These are phyloP conservation scores for Diplogasteroides magnus DNA, from an alignment of 1,140 invertebrate species.

Conservation along the genomic window DNA sequence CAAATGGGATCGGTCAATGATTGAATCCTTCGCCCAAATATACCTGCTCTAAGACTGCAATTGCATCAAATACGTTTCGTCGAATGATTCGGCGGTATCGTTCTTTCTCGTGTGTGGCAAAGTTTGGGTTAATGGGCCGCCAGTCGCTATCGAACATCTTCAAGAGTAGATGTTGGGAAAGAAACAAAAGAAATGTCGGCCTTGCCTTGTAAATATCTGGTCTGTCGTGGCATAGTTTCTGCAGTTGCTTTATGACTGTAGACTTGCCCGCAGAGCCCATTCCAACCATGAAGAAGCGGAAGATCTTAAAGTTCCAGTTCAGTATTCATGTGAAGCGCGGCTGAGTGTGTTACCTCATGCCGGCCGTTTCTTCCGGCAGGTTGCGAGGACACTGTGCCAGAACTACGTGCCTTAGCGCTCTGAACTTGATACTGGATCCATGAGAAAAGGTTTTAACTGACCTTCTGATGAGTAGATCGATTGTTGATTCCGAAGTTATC, in stretches of 20 bases:
- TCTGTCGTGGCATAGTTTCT: constrained; percentile 33
- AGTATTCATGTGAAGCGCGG: too few species aligned
- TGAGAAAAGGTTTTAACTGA: too few species aligned
- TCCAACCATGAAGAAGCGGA: constrained; percentile 45
- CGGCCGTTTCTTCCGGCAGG: too few species aligned
- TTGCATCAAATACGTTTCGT: not conserved
- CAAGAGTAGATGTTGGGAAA: not conserved
- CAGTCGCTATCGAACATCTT: not conserved
- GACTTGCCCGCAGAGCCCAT: constrained; percentile 44
- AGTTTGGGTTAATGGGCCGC: not conserved
- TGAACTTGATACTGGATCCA: too few species aligned
- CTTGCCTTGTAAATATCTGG: constrained; percentile 26
- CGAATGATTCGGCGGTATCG: not conserved
- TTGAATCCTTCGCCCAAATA: not conserved
- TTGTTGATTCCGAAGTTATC: too few species aligned
- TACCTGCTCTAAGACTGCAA: not conserved
- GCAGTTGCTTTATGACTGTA: constrained; percentile 38
- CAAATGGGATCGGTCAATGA: not conserved
- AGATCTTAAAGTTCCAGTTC: too few species aligned
- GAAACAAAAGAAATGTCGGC: not conserved
- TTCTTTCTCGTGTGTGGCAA: not conserved
- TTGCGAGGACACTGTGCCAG: too few species aligned
- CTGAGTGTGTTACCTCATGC: too few species aligned
- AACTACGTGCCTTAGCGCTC: too few species aligned
- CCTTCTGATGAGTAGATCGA: too few species aligned